Base-by-base conservation (phyloP, 2,797 vertebrate species). In the Brachyrhaphis roseni region DNA sequence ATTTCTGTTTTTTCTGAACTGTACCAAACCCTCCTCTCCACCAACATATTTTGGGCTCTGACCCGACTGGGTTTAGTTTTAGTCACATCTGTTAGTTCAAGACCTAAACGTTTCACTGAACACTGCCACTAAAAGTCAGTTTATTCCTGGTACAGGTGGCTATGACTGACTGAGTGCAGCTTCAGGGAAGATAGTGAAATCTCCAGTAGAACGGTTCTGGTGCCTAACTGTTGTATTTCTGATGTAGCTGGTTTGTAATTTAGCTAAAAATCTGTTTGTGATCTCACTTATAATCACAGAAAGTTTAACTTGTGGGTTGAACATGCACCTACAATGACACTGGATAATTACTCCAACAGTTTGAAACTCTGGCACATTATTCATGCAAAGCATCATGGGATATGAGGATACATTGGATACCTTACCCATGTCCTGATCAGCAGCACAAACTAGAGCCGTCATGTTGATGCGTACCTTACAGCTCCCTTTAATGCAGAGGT, bases 401-500 rank as follows among this genome's bases (percentile, higher is more conserved):
- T 62, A 62, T 34, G 15, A 62, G 28, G 16, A 62, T 62, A 62
- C 7, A 31, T 62, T 31, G n/a, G 55, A 59, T 28, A 31, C 5
- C n/a, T 59, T 62, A 62, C 57, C 28, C 11, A 34, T 16, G 57
- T 34, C 57, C 28, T 16, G 28, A 31, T 34, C 28, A 62, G 13
- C 57, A 62, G 28, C 57, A 62, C 57, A 62, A 62, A 62, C 15
- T 28, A 57, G 26, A 57, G 11, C 15, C 7, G 59, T 20, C 7
- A 74, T 74, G 12, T 41, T 57, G 4, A 23, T 1, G 36, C 66
- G 8, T 90, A 99, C 98, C 98, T 99, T 97, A 95, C 98, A 99
- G 88, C 94, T 97, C 90, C 98, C 98, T 31, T 97, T 97, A 46
- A 99, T 97, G 87, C 98, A 99, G 88, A 99, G 96, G 90, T 99